A percentile compares a stretch with the other conserved stretches of the same genome.
Evolutionary conservation across 2,113 vertebrate species (phyloP).

Genomic region (Mungos mungo): DNA sequence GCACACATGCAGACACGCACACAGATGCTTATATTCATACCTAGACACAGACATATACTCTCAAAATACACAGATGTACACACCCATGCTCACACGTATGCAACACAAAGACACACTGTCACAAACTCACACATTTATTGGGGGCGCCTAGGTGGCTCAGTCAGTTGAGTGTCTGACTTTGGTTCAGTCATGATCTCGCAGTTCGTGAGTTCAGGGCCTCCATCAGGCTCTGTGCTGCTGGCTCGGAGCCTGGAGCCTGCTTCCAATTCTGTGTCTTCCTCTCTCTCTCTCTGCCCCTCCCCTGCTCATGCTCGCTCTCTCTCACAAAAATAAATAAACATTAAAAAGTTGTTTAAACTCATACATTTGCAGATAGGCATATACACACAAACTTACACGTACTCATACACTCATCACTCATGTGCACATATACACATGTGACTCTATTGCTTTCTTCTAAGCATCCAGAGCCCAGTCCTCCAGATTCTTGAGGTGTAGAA

Average conservation of each 20-base stretch:
- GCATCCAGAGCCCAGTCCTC: background rate
- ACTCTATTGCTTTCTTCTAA: slow-evolving; percentile 14
- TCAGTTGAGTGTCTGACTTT: too few species aligned
- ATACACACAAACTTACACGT: background rate
- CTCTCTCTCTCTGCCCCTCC: too few species aligned
- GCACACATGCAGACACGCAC: background rate
- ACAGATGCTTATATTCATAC: background rate
- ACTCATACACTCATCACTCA: background rate
- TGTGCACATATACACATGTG: background rate
- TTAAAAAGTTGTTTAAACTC: background rate
- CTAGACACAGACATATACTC: background rate
- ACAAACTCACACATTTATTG: background rate
- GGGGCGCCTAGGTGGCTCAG: too few species aligned
- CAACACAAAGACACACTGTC: background rate
- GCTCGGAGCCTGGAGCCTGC: too few species aligned
- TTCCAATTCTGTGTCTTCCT: too few species aligned
- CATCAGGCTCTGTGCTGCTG: too few species aligned
- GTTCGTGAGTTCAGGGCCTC: too few species aligned
- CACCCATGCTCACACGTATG: background rate
- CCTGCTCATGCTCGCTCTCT: too few species aligned
- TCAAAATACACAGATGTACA: background rate
- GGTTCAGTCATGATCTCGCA: too few species aligned
- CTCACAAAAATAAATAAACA: too few species aligned
- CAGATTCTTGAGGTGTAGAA: background rate
- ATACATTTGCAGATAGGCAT: background rate